phyloP scores from a whole-genome alignment of 2,797 vertebrate species.

The Buphagus erythrorhynchus region DNA sequence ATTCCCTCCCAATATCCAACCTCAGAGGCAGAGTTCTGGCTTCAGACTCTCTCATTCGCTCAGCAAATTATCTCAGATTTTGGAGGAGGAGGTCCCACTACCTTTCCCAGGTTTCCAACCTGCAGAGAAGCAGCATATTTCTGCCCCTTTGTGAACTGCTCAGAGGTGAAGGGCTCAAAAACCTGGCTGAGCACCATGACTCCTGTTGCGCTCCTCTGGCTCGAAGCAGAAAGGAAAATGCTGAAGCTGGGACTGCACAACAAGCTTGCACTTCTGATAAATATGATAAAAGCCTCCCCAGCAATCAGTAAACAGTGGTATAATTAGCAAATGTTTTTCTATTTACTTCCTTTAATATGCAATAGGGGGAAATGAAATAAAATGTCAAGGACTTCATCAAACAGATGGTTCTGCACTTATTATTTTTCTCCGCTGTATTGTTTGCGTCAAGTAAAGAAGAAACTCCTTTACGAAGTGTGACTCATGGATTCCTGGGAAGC shows the following conservation, averaged over 20 bases:
- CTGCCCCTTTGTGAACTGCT: background rate
- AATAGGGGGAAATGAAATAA: constrained; percentile 83
- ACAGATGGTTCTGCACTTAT: constrained; percentile 84
- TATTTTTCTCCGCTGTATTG: constrained; percentile 71
- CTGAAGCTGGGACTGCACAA: constrained; percentile 1
- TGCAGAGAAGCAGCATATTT: background rate
- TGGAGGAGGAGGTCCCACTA: background rate
- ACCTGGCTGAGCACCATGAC: background rate
- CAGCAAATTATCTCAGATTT: background rate
- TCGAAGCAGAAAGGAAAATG: background rate
- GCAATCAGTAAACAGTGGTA: constrained; percentile 81
- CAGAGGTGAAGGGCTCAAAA: background rate
- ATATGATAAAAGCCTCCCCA: constrained; percentile 72
- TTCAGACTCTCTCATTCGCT: background rate
- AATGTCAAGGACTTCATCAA: constrained; percentile 82
- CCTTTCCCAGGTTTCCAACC: background rate
- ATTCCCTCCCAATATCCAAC: background rate
- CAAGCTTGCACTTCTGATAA: constrained; percentile 53
- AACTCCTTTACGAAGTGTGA: constrained; percentile 75
- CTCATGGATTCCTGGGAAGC: constrained; percentile 77
- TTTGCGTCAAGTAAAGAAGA: constrained; percentile 79
- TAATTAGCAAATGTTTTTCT: constrained; percentile 82
- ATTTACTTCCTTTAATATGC: constrained; percentile 84
- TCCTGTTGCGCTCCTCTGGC: background rate
- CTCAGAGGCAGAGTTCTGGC: background rate